phyloP scores from a whole-genome alignment of 2,113 vertebrate genomes.

The Isichthys henryi region DNA sequence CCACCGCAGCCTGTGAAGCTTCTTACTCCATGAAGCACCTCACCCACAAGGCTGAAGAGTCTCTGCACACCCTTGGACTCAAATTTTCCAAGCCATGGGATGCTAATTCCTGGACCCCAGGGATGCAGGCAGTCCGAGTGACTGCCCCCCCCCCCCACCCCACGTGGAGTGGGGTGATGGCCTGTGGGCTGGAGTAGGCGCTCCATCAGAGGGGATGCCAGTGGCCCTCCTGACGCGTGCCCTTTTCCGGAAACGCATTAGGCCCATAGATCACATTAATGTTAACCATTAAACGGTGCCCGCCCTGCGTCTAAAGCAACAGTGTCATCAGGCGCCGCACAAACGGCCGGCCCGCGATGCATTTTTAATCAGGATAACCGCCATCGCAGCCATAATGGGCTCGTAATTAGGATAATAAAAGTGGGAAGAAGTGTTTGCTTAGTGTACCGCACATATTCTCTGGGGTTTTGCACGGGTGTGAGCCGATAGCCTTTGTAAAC shows the following conservation, averaged over 20 bases:
- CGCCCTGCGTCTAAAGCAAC: conserved; percentile 26
- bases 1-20: neutral
- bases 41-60: neutral
- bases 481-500: conserved; percentile 23
- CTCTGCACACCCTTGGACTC: neutral
- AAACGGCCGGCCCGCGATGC: conserved; percentile 39
- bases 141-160: neutral
- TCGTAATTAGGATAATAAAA: conserved; percentile 49
- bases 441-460: conserved; percentile 29
- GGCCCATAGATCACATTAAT: conserved; percentile 49
- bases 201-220: conserved; percentile 6
- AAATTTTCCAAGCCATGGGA: neutral
- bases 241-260: conserved; percentile 24
- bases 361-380: conserved; percentile 51
- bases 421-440: conserved; percentile 33
- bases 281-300: conserved; percentile 42
- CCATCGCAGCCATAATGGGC: conserved; percentile 35
- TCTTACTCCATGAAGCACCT: neutral
- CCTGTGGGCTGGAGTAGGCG: neutral
- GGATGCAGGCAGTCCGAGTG: neutral
- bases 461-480: conserved; percentile 19
- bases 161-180: neutral
- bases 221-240: neutral
- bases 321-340: conserved; percentile 34
- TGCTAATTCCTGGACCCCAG: neutral